Base-by-base conservation (phyloP, 2,797 vertebrate species). In the Thunnus albacares region DNA sequence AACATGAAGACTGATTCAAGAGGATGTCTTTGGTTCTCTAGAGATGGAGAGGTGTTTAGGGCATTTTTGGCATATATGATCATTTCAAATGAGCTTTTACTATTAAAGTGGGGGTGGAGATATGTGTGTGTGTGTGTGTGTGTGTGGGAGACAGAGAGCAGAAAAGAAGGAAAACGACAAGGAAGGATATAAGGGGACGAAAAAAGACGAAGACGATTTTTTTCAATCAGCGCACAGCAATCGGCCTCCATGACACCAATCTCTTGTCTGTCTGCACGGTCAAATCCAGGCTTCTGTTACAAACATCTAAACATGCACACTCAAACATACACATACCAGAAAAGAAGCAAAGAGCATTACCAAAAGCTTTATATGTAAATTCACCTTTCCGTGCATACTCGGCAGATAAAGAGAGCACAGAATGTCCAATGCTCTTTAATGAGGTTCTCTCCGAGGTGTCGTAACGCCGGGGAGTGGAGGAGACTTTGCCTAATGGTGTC, bases 401-500 rank as follows among this genome's bases (percentile, higher is more conserved):
- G 43, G 41, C 38, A 72, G 61, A 75, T 65, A 72, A 26, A 83
- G 47, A 63, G 57, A 74, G 66, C 41, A 59, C 51, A 72, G 53
- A 60, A 59, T 43, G 33, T 53, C 26, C 24, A 18, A 24, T 55
- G 57, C 63, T 71, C 72, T 58, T 77, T 84, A 78, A 80, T 82
- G 75, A 88, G 79, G 70, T 72, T 68, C 58, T 59, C 70, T 87
- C 75, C 33, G 33, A 84, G 73, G 76, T 58, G 69, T 49, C 30
- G 24, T 73, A 76, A 82, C 69, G 56, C 43, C 15, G 28, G 64
- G 75, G 28, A 84, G 66, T 49, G 72, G 71, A 80, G 67, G 56
- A 84, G 59, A 79, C 45, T 88, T 70, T 30, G 58, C 74, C 79
- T 90, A 85, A 90, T 86, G 70, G 80, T 77, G 71, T 75, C 74